Evolutionary conservation across 2,888 invertebrate species (phyloP), one percentile per base, ranked within the genome.

Genomic region (Caenorhabditis virilis): DNA sequence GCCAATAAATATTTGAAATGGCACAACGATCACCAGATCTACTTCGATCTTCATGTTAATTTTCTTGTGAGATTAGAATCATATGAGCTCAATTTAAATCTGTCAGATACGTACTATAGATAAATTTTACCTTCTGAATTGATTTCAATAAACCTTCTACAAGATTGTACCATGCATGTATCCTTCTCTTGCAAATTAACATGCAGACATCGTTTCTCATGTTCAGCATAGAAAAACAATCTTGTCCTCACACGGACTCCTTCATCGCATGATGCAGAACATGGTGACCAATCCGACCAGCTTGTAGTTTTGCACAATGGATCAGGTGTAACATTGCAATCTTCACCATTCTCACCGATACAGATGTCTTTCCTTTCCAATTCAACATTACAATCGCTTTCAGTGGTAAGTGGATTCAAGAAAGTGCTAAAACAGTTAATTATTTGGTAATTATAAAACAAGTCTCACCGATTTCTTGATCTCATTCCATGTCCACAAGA

Each of bases 401-500:
- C 18, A 9, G 64, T 69, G 18, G 68, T 66, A 0, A 45, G 20
- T 25, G 69, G 57, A 50, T 62, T 53, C n/a, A 68, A 11, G 53
- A 73, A 73, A 2, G 68, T 59, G 47, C 72, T 57, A n/a, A n/a
- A n/a, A n/a, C n/a, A n/a, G n/a, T n/a, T n/a, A n/a, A n/a, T n/a
- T n/a, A n/a, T n/a, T n/a, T n/a, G n/a, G n/a, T n/a, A n/a, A n/a
- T n/a, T n/a, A n/a, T n/a, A 11, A 42, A 20, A 27, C 20, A 41
- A 38, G n/a, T 43, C 22, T 26, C 41, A 27, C 57, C 93, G 88
- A 57, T 88, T 89, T 76, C 92, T 87, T 88, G 90, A 90, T 78
- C 91, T 88, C 69, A 89, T 87, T 25, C 94, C 94, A 86, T 91
- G 91, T 58, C 93, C 94, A 85, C 94, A 95, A 27, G 89, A 88